These are phyloP conservation scores for Odontamblyopus lacepedii DNA, from an alignment of 2,797 vertebrate genomes.

Conservation along the genomic window DNA sequence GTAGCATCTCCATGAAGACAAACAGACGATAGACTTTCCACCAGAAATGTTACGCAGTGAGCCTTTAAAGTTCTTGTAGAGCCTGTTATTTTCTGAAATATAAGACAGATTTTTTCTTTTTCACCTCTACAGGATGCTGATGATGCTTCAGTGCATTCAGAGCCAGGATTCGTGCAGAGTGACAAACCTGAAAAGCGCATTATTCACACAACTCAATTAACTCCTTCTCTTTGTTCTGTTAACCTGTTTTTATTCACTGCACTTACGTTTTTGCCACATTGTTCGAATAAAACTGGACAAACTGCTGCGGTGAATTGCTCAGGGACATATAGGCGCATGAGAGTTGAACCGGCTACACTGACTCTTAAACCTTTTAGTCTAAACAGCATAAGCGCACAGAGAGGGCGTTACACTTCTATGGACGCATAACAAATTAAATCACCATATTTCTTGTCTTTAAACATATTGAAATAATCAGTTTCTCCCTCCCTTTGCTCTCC, in stretches of 20 bases:
- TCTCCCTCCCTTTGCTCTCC: too few species aligned
- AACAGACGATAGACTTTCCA: too few species aligned
- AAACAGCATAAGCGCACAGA: background rate
- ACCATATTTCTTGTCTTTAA: too few species aligned
- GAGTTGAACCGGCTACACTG: background rate
- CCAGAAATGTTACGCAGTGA: too few species aligned
- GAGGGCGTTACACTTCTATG: too few species aligned
- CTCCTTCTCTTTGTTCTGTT: background rate
- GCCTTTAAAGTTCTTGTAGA: background rate
- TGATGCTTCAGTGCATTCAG: slow-evolving; percentile 72
- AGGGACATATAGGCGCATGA: too few species aligned
- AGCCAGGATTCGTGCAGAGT: slow-evolving; percentile 52
- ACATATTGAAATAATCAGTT: too few species aligned
- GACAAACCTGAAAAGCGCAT: slow-evolving; percentile 44
- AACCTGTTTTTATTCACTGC: too few species aligned
- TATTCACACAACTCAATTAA: background rate
- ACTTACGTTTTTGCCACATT: background rate
- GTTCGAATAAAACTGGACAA: background rate
- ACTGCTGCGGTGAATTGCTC: background rate
- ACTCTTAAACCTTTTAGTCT: background rate
- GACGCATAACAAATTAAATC: too few species aligned
- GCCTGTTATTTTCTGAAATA: background rate
- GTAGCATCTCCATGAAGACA: too few species aligned
- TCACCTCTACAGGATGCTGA: slow-evolving; percentile 58
- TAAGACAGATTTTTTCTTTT: background rate